Conservation (phyloP, 2,888 invertebrate species). For the Drosophila mettleri region DNA sequence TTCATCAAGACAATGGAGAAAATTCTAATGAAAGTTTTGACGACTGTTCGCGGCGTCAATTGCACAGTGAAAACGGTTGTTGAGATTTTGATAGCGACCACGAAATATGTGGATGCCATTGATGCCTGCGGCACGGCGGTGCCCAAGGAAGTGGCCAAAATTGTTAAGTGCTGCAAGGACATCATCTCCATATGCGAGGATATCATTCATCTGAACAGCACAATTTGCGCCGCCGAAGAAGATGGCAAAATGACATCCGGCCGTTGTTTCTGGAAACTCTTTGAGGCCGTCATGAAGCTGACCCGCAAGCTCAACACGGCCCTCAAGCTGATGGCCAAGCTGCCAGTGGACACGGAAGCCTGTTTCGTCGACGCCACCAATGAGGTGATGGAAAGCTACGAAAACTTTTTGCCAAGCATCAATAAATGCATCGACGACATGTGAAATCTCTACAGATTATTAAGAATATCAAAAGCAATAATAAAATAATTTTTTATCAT, state of each 20-base stretch:
- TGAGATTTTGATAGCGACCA: constrained; percentile 29
- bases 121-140: constrained; percentile 22
- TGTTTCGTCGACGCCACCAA: constrained; percentile 43
- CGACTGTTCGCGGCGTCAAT: constrained; percentile 37
- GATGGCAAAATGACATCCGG: background rate
- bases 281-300: constrained; percentile 23
- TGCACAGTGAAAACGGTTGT: constrained; percentile 25
- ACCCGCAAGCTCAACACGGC: constrained; percentile 10
- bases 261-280: constrained; percentile 16
- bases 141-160: constrained; percentile 41
- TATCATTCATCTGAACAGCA: constrained; percentile 34
- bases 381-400: constrained; percentile 7
- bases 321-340: constrained; percentile 21
- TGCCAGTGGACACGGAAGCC: constrained; percentile 37
- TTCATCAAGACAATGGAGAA: constrained; percentile 20
- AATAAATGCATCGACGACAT: constrained; percentile 24
- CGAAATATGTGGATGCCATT: constrained; percentile 22
- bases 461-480: background rate
- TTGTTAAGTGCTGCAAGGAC: constrained; percentile 29
- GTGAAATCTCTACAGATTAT: background rate
- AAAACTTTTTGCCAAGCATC: constrained; percentile 24
- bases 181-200: constrained; percentile 33
- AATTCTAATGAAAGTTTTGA: constrained; percentile 20
- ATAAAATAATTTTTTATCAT: too few species aligned
- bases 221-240: constrained; percentile 19